Conservation (phyloP, 2,797 vertebrate species). For the Perodicticus potto region DNA sequence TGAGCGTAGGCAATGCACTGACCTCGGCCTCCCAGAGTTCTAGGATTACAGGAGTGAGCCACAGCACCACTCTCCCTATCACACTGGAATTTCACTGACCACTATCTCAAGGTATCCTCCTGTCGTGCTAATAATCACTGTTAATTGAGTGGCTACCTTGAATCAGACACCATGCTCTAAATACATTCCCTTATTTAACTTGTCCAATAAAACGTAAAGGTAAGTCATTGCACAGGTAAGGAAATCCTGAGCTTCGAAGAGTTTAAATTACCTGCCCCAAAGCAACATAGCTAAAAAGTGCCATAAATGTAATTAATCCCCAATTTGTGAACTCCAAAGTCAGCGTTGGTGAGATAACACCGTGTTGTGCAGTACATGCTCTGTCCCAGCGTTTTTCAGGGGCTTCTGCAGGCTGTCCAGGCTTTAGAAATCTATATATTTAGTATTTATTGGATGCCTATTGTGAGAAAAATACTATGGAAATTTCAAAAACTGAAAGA, state of each 20-base stretch:
- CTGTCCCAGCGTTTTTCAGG: not conserved
- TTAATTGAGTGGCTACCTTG: not conserved
- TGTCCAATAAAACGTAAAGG: slow-evolving; percentile 44
- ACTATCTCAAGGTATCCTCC: not conserved
- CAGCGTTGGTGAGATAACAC: not conserved
- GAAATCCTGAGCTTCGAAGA: not conserved
- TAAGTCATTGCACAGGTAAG: not conserved
- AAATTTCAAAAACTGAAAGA: slow-evolving; percentile 22
- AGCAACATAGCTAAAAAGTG: not conserved
- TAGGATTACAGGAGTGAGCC: no score
- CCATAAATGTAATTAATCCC: not conserved
- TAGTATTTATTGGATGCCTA: slow-evolving; percentile 1
- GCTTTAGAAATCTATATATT: slow-evolving; percentile 7
- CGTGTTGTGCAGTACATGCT: not conserved
- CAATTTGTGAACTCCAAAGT: not conserved
- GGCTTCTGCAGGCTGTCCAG: not conserved
- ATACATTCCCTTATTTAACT: not conserved
- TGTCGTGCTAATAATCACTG: not conserved
- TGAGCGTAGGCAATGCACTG: no score
- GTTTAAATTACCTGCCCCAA: not conserved
- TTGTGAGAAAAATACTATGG: not conserved
- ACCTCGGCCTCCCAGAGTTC: no score
- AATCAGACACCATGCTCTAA: not conserved
- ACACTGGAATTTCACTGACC: not conserved
- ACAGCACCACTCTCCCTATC: no score